Conservation (phyloP, 2,113 vertebrate species). For the Notiomystis cincta region DNA sequence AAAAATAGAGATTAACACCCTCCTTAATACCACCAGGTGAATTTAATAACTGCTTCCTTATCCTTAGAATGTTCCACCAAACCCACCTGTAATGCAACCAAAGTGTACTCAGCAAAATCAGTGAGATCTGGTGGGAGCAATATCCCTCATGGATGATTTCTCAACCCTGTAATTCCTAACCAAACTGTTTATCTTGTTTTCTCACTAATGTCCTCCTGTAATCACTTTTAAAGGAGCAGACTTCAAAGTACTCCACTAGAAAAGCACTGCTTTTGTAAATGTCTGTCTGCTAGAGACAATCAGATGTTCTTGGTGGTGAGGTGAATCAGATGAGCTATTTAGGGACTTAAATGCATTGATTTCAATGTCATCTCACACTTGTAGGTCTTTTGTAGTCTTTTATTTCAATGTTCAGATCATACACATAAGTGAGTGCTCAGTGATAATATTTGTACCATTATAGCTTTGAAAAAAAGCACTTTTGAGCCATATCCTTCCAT, state of each 20-base stretch:
- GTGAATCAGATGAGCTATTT: conserved; percentile 9
- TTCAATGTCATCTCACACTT: neutral
- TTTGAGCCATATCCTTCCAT: neutral
- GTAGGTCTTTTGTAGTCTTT: neutral
- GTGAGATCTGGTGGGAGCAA: neutral
- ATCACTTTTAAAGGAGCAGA: neutral
- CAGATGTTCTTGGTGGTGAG: neutral
- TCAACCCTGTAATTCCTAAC: neutral
- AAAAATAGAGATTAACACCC: neutral
- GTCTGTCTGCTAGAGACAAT: neutral
- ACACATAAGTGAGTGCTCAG: neutral
- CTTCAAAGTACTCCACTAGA: neutral
- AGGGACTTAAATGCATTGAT: neutral
- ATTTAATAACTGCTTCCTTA: neutral
- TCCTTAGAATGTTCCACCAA: neutral
- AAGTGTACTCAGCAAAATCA: neutral
- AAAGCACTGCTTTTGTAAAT: neutral
- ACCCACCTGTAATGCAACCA: neutral
- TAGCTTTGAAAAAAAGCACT: neutral
- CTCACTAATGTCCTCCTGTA: neutral
- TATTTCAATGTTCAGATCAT: neutral
- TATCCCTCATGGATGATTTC: neutral
- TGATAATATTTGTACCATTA: conserved; percentile 18
- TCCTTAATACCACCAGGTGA: neutral
- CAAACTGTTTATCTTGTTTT: conserved; percentile 2